Base-by-base conservation (phyloP, 2,888 invertebrate species). In the Alloplasta piceator region DNA sequence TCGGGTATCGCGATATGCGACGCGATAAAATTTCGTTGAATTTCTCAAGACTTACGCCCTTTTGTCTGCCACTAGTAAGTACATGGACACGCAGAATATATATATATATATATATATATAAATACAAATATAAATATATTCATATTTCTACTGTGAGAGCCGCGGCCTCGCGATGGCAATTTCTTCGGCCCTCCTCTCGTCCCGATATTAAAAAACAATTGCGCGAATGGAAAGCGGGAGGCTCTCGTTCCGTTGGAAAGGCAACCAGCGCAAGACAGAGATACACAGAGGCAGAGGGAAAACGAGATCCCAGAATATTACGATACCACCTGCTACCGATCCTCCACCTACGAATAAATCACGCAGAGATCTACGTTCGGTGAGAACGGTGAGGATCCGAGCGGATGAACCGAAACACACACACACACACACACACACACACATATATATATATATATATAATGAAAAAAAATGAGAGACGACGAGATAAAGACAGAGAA, bases 281-380 rank as follows among this genome's bases (percentile, higher is more conserved):
- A 7, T 38, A 52, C 14, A 56, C 56, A 9, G 58, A 55, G 60
- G 46, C 41, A 60, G 67, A 16, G 38, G 71, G 71, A 68, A 72
- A 82, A 72, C 74, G 78, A 75, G 78, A 64, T 75, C 50, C 71
- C 63, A 75, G 82, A 82, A 82, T 82, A 82, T 82, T 82, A 78
- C 82, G 82, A 78, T 82, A 67, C 82, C 82, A 82, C 82, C 82
- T 82, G 82, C 78, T 82, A 82, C 82, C 82, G 78, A 78, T 82
- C 78, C 82, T 26, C 82, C 67, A 78, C 78, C 78, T 82, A 78
- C 82, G 82, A 82, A 82, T 82, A 82, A 82, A 82, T 82, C 82
- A 82, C 82, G 26, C 26, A 26, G 26, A 39, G 71, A 60, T 67
- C 71, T 78, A 71, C 71, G 48, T 60, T 66, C 58, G 58, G 60